These are phyloP conservation scores for Timema cristinae DNA, from an alignment of 2,888 invertebrate genomes.

Conservation along the genomic window DNA sequence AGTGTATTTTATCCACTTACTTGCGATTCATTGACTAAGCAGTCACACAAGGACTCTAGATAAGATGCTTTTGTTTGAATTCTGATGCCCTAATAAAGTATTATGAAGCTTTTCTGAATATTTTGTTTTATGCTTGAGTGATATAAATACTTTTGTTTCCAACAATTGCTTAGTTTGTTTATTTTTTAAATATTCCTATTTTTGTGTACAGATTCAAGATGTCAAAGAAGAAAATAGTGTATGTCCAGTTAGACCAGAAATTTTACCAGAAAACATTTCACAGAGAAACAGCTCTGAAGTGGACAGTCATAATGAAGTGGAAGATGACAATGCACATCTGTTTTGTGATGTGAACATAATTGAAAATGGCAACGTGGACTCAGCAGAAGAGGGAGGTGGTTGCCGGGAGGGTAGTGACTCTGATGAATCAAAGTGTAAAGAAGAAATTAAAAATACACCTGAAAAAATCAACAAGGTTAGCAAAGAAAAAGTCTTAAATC, in stretches of 20 bases:
- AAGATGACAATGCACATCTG: background rate
- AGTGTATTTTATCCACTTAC: no score
- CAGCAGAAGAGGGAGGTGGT: background rate
- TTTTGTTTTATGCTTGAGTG: background rate
- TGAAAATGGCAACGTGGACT: background rate
- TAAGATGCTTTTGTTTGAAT: no score
- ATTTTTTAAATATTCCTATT: no score
- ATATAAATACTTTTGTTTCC: background rate
- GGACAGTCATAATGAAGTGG: background rate
- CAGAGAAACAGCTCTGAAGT: background rate
- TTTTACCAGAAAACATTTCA: background rate
- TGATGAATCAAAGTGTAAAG: background rate
- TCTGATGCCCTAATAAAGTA: no score
- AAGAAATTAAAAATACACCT: background rate
- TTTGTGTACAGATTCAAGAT: background rate
- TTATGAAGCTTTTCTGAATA: no score
- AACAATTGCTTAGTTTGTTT: no score
- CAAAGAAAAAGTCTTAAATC: background rate
- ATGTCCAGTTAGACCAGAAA: background rate
- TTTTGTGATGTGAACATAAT: constrained; percentile 12
- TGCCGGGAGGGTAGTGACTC: background rate
- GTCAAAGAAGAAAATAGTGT: background rate
- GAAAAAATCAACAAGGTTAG: background rate
- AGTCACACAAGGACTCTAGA: no score
- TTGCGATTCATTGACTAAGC: no score